Base-by-base conservation (phyloP, 2,888 invertebrate genomes). In the Ichneumoninae sp. region DNA sequence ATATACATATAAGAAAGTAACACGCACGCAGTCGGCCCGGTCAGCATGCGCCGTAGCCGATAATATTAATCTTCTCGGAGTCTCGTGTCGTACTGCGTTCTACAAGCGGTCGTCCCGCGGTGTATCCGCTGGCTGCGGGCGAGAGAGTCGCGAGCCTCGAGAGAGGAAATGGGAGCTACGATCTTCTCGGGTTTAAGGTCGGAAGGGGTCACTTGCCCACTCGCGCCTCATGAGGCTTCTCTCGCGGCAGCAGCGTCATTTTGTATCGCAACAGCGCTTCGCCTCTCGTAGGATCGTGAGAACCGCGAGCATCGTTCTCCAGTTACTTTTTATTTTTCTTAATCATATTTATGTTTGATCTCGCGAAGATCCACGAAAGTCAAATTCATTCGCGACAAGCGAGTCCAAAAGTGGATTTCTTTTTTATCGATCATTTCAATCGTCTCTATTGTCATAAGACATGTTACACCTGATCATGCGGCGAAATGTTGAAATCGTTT, bases 261-360 rank as follows among this genome's bases (percentile, higher is more conserved):
- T 89, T 70, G 50, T 78, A 78, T 71, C 62, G 44, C 44, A 70
- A 22, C 60, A 30, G 6, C 30, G n/a, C 8, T 50, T 30, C 10
- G 40, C 30, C 60, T 89, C 89, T 80, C 91, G 90, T 90, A 89
- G 89, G 90, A 91, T 90, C 91, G 91, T 87, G 89, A 88, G 86
- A 88, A 88, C 85, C 84, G 26, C 70, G 68, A 70, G 74, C 74
- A 72, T 47, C 77, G 54, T 77, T 74, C 81, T 47, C 3, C 57
- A 10, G 33, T 22, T n/a, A 13, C 52, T 22, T 54, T 54, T 6
- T n/a, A 71, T 75, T 79, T 74, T 50, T 62, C 60, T 33, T 22
- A 36, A 19, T 57, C 50, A n/a, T 40, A 30, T 2, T 47, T 30
- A 19, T 44, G 22, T 26, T 26, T 33, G 62, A 60, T 30, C 13